Conservation (phyloP, 2,113 vertebrate genomes). For the Gnathonemus echidnorhynchus region DNA sequence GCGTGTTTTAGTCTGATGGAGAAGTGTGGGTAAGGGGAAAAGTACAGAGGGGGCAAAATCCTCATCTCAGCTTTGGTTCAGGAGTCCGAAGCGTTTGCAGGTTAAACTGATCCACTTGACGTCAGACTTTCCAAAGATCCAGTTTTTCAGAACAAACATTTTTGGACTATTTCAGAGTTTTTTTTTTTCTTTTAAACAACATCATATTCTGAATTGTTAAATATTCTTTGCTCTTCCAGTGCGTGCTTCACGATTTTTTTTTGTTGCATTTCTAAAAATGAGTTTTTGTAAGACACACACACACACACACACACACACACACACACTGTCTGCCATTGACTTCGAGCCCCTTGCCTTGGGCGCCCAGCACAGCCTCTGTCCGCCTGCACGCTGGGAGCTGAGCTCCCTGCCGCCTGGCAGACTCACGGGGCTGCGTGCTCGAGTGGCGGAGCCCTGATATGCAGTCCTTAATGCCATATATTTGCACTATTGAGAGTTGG, state of each 20-base stretch:
- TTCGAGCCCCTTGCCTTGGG: not conserved
- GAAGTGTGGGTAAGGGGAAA: conserved; percentile 29
- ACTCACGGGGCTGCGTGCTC: not conserved
- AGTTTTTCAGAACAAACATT: conserved; percentile 54
- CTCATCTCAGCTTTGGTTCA: conserved; percentile 23
- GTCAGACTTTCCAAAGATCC: conserved; percentile 61
- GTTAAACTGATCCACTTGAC: conserved; percentile 48
- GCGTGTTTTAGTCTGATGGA: not conserved
- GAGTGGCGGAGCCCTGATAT: conserved; percentile 54
- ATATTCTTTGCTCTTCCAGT: conserved; percentile 19
- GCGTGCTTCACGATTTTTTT: conserved; percentile 20
- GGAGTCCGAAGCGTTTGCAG: conserved; percentile 44
- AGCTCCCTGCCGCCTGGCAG: not conserved
- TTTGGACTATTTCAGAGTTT: conserved; percentile 41
- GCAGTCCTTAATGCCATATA: conserved; percentile 60
- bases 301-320: not conserved
- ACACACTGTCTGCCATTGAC: not conserved
- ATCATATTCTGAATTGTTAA: conserved; percentile 13
- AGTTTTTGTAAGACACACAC: conserved; percentile 10
- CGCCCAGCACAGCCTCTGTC: not conserved
- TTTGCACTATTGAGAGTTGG: conserved; percentile 59
- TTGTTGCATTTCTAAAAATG: conserved; percentile 14
- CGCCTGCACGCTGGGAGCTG: not conserved
- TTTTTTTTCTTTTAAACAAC: conserved; percentile 20
- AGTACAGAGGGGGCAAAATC: conserved; percentile 2